These are phyloP conservation scores for Mythimna loreyi DNA, from an alignment of 2,888 invertebrate species.

Conservation along the genomic window DNA sequence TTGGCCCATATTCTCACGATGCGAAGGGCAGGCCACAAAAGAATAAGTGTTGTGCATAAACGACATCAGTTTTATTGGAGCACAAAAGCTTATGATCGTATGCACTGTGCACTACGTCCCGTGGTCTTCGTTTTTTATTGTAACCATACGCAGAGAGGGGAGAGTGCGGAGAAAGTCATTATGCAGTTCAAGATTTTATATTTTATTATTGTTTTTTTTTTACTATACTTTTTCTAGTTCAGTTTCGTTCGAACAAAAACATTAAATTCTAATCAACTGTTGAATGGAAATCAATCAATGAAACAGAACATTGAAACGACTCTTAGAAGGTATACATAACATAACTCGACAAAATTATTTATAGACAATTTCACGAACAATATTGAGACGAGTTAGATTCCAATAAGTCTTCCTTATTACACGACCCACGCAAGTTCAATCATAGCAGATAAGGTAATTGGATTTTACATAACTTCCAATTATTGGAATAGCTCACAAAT, in stretches of 20 bases:
- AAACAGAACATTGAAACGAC: neutral
- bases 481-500: constrained; percentile 45
- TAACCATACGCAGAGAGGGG: constrained; percentile 45
- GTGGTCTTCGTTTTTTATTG: constrained; percentile 50
- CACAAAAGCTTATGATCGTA: constrained; percentile 69
- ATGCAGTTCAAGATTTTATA: constrained; percentile 28
- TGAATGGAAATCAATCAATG: neutral
- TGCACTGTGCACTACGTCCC: constrained; percentile 54
- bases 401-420: constrained; percentile 35
- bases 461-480: constrained; percentile 37
- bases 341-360: constrained; percentile 14
- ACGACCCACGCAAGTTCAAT: constrained; percentile 5
- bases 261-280: neutral
- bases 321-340: neutral
- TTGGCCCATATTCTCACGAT: constrained; percentile 88
- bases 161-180: constrained; percentile 53
- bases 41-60: constrained; percentile 77
- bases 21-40: constrained; percentile 75
- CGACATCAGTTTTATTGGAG: constrained; percentile 70
- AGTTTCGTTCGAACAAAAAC: constrained; percentile 1
- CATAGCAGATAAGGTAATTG: constrained; percentile 51
- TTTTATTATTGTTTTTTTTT: constrained; percentile 34
- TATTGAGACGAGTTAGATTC: constrained; percentile 28
- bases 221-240: neutral
- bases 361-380: neutral